Conservation (phyloP, 37 sponge, comb jelly and placozoan species). For the Halichondria panicea region DNA sequence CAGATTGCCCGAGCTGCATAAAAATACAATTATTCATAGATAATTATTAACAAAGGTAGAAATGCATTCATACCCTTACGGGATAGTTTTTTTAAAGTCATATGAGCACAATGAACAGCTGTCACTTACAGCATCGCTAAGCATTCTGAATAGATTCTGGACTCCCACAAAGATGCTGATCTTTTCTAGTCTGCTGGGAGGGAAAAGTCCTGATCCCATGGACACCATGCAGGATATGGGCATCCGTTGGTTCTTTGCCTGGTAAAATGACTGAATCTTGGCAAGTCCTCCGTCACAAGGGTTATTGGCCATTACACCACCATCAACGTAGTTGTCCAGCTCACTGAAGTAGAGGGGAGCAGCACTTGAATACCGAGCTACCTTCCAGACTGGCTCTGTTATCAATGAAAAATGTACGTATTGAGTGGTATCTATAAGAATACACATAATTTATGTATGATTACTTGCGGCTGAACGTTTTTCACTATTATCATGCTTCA, state of each 20-base stretch:
- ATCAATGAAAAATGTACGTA: neutral
- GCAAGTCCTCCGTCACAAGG: conserved; percentile 48
- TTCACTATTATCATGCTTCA: neutral
- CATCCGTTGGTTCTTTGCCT: neutral
- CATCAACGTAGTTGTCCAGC: conserved; percentile 68
- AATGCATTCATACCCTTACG: too few species aligned
- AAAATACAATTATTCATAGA: neutral
- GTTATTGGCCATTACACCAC: conserved; percentile 65
- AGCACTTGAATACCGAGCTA: conserved; percentile 46
- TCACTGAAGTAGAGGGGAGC: conserved; percentile 59
- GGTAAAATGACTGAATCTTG: conserved; percentile 25
- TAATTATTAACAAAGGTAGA: too few species aligned
- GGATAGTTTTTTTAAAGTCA: too few species aligned
- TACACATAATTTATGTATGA: neutral
- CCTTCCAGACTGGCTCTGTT: conserved; percentile 69
- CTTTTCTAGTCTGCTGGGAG: conserved; percentile 33
- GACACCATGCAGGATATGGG: conserved; percentile 40
- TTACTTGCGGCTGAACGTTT: neutral
- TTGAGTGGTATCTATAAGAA: too few species aligned
- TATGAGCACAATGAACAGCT: too few species aligned
- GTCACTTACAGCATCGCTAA: conserved; percentile 49
- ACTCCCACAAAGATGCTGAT: conserved; percentile 29
- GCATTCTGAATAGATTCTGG: conserved; percentile 24
- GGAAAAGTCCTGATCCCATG: conserved; percentile 45
- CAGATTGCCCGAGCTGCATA: conserved; percentile 45